These are phyloP conservation scores for Melanotaenia boesemani DNA, from an alignment of 2,797 vertebrate species.

Conservation along the genomic window DNA sequence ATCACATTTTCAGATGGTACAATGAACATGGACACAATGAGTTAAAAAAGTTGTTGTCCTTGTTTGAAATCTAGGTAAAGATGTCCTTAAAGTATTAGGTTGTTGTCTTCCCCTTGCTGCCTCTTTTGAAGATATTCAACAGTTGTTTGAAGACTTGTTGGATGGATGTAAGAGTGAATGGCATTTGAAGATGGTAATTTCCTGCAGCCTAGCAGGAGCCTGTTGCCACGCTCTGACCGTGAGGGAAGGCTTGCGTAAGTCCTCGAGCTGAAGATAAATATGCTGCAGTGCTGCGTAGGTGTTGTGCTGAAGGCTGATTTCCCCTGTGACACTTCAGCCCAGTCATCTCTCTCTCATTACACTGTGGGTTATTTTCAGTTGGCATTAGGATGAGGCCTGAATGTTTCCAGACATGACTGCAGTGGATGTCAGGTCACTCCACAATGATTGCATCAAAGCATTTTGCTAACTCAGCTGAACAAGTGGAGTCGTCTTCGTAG, in stretches of 20 bases:
- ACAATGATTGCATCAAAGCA: constrained; percentile 25
- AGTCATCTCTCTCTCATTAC: constrained; percentile 67
- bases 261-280: constrained; percentile 50
- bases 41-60: not conserved
- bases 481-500: constrained; percentile 16
- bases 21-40: fast-evolving
- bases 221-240: constrained; percentile 14
- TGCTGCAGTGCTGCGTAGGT: constrained; percentile 63
- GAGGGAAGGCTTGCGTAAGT: constrained; percentile 44
- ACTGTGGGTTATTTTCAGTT: constrained; percentile 54
- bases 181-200: constrained; percentile 29
- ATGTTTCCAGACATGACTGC: constrained; percentile 46
- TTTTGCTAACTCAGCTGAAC: constrained; percentile 18
- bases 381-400: constrained; percentile 37
- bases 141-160: not conserved
- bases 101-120: not conserved
- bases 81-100: too few species aligned
- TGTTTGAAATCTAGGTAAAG: not conserved
- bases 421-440: constrained; percentile 26
- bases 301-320: constrained; percentile 60
- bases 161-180: constrained; percentile 18
- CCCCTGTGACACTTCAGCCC: constrained; percentile 65
- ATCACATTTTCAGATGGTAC: not conserved
- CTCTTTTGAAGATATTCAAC: constrained; percentile 3
- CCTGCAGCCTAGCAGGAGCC: constrained; percentile 29